Evolutionary conservation across 2,797 vertebrate genomes (phyloP).

Genomic region (Gila robusta): DNA sequence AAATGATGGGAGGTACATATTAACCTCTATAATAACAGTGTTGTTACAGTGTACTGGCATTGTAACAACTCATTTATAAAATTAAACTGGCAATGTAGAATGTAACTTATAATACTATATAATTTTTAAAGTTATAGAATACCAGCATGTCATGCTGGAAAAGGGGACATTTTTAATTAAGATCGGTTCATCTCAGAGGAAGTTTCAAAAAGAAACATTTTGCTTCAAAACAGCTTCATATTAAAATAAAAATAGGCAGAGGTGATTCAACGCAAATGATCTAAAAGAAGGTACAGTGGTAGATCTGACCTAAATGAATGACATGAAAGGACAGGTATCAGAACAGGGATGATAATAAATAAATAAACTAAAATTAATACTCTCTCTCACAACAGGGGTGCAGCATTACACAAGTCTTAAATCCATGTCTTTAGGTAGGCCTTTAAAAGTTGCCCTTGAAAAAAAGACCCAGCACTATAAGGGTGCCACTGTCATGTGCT

Average conservation of each 20-base stretch:
- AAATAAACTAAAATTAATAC: constrained; percentile 40
- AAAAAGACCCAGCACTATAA: neutral
- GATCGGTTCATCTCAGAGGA: neutral
- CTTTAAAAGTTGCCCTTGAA: constrained; percentile 8
- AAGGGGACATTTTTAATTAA: neutral
- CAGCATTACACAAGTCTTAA: constrained; percentile 3
- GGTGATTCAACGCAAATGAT: neutral
- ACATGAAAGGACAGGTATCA: neutral
- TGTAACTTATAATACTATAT: constrained; percentile 1
- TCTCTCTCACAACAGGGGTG: constrained; percentile 10
- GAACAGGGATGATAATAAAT: constrained; percentile 42
- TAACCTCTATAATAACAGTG: neutral
- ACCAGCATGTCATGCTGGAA: neutral
- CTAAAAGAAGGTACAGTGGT: neutral
- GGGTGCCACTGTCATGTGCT: neutral
- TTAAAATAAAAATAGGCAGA: neutral
- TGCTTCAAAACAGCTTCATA: neutral
- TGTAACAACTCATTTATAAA: neutral
- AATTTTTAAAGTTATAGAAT: neutral
- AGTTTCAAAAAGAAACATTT: neutral
- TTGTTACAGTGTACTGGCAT: constrained; percentile 1
- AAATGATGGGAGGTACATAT: constrained; percentile 26
- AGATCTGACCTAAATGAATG: neutral
- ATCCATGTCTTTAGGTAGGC: neutral
- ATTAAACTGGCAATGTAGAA: constrained; percentile 16